Evolutionary conservation across 2,888 invertebrate species (phyloP), one percentile per base, ranked within the genome.

Genomic region (Epicampocera succincta): DNA sequence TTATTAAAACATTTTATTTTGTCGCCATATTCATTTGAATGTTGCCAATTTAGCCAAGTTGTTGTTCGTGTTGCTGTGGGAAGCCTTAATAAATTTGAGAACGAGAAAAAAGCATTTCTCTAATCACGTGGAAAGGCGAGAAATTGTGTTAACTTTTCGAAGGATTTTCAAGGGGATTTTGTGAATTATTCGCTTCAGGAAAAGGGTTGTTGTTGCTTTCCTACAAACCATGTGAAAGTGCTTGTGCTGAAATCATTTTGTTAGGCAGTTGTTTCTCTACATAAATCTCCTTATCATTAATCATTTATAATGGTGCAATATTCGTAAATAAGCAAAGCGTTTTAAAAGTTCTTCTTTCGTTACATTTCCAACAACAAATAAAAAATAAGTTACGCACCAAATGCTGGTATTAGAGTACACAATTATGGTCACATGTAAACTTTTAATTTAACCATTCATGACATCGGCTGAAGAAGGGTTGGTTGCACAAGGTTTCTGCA

Each of bases 101-200:
- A 46, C 13, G 4, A 48, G 48, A 54, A 54, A 8, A 50, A 60
- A 71, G 21, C 71, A 63, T 65, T 42, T 61, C 75, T 78, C 73
- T 84, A 90, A 90, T 90, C 89, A 89, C 87, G 90, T 89, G 90
- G 90, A 90, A 90, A 90, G 90, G 90, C 90, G 90, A 88, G 90
- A 90, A 90, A 90, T 90, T 66, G 78, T 73, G 72, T 19, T 66
- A 61, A 60, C 66, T 73, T 66, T 79, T 69, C 38, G 69, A 69
- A 75, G 74, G 65, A 66, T 66, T 75, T 48, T 48, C n/a, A 58
- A 58, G 48, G 69, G 76, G 69, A 76, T 69, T 76, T 76, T 75
- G 5, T 44, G 44, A 52, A 65, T 74, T 65, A 48, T 48, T 52
- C 12, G 11, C 19, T 25, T 44, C 21, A 44, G 15, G 50, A 21